phyloP scores from a whole-genome alignment of 2,888 invertebrate species.

The Troides aeacus region DNA sequence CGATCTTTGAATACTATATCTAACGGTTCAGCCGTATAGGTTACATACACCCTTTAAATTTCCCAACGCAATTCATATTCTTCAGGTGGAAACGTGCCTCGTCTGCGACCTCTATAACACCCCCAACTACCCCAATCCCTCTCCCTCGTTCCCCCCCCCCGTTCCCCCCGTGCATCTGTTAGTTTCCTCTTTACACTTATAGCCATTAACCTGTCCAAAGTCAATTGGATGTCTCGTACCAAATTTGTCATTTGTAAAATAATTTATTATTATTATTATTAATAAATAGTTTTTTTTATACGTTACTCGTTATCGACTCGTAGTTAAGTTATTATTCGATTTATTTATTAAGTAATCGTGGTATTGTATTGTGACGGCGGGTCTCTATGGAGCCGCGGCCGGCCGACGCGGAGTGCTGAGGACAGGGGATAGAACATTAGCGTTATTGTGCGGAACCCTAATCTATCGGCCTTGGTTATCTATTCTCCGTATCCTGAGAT shows the following conservation, averaged over 20 bases:
- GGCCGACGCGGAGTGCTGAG: not conserved
- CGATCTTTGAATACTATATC: not conserved
- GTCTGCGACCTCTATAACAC: no score
- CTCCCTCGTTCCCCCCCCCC: slow-evolving; percentile 3
- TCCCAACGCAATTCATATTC: not conserved
- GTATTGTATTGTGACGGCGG: no score
- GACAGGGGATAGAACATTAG: not conserved
- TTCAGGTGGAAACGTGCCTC: not conserved
- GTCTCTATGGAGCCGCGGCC: not conserved
- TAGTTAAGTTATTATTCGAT: slow-evolving; percentile 34
- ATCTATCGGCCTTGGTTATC: no score
- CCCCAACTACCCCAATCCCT: not conserved
- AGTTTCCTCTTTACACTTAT: slow-evolving; percentile 27
- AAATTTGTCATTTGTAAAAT: slow-evolving; percentile 47
- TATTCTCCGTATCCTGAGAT: no score
- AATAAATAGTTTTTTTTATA: slow-evolving; percentile 15
- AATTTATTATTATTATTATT: slow-evolving; percentile 31
- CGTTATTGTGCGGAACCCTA: no score
- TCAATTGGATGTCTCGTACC: slow-evolving; percentile 70
- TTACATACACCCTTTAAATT: not conserved
- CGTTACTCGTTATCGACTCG: slow-evolving; percentile 49
- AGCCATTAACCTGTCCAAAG: slow-evolving; percentile 50
- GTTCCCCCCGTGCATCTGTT: slow-evolving; percentile 1
- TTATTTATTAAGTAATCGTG: slow-evolving; percentile 16
- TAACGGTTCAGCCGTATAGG: not conserved